Evolutionary conservation across 2,888 invertebrate species (phyloP), one percentile per base, ranked within the genome.

Genomic region (Orthosia gracilis): DNA sequence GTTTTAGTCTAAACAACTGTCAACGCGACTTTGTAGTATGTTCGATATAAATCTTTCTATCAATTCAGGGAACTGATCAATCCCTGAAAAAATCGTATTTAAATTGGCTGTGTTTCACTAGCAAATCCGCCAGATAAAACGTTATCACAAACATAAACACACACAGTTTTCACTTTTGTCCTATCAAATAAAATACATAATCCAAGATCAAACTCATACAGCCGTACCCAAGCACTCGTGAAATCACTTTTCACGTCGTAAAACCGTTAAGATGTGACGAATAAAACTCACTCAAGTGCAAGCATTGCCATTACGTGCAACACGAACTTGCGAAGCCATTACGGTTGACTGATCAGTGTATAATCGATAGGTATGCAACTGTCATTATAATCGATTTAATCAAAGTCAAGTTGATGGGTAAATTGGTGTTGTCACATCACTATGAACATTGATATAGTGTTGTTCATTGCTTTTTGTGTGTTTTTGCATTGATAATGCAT

Each of bases 361-460:
- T 87, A 85, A 87, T 85, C 85, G 86, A 83, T 87, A 71, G 64
- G 55, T 15, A n/a, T 80, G 62, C 67, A 73, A 59, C 70, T 69
- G 70, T 83, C 69, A 63, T 77, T 74, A 78, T 61, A 74, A 83
- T 83, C 61, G 77, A 78, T 75, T 82, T 31, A 68, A 69, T 72
- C 2, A 66, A 62, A 70, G 17, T 57, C 50, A 45, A 62, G 17
- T 12, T n/a, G 76, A 75, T 50, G 26, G 5, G 7, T 64, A 45
- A 64, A 68, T 57, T 59, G 26, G 15, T 15, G 17, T 40, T 57
- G 47, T 66, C 15, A 18, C 69, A 66, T 63, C 31, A 59, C 52
- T 76, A 11, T 69, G 31, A 40, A 58, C 40, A 21, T 26, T 18
- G 54, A 69, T 47, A 11, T 17, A 26, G 9, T 54, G 15, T 54